phyloP scores from a whole-genome alignment of 1,140 invertebrate genomes.

The Calliphora vicina region DNA sequence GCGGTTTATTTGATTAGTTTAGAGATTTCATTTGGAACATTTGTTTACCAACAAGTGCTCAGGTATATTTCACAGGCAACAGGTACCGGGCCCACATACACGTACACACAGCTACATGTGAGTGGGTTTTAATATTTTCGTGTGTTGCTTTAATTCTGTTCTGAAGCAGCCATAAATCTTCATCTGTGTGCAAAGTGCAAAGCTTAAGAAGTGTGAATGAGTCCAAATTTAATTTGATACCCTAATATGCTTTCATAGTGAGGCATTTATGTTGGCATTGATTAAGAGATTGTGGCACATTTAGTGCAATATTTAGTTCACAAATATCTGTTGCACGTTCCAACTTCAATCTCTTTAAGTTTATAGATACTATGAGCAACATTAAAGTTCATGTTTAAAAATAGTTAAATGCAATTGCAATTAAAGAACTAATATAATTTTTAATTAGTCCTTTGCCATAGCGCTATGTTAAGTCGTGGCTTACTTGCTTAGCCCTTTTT shows the following conservation, averaged over 20 bases:
- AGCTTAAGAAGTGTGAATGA: constrained; percentile 4
- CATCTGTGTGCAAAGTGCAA: neutral
- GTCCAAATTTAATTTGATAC: neutral
- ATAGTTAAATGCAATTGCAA: no score
- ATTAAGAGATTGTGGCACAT: no score
- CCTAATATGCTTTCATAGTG: neutral
- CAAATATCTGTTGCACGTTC: no score
- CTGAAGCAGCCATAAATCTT: neutral
- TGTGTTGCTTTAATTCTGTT: neutral
- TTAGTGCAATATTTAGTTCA: no score
- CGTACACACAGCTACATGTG: neutral
- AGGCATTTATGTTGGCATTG: neutral
- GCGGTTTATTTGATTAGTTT: constrained; percentile 29
- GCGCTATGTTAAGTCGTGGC: no score
- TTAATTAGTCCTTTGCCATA: no score
- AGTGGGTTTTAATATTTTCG: neutral
- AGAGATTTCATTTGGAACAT: constrained; percentile 13
- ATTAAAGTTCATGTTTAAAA: no score
- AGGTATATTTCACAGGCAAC: neutral
- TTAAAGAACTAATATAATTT: no score
- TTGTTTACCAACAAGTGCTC: neutral
- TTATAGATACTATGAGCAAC: no score
- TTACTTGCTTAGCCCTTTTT: no score
- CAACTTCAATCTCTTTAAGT: no score
- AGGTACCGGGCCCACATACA: neutral